Evolutionary conservation across 2,113 vertebrate genomes (phyloP).

Genomic region (Carettochelys insculpta): DNA sequence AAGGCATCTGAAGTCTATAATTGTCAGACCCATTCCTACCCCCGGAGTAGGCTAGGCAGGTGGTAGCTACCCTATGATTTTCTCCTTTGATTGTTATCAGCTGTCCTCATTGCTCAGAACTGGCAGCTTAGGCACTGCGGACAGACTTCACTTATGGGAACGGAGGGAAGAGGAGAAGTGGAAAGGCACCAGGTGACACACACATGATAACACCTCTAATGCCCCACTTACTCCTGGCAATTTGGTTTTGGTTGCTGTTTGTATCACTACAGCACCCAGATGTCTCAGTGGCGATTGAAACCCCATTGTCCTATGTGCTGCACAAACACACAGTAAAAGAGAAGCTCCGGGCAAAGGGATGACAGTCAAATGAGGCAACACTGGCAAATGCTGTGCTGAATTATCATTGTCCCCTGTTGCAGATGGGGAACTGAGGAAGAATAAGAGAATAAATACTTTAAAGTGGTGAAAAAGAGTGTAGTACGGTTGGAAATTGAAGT

Average conservation of each 20-base stretch:
- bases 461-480: slow-evolving; percentile 13
- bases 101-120: not conserved
- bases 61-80: slow-evolving; percentile 57
- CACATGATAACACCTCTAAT: not conserved
- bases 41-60: slow-evolving; percentile 32
- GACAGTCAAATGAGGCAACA: slow-evolving; percentile 54
- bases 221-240: not conserved
- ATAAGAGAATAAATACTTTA: not conserved
- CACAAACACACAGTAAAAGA: slow-evolving; percentile 44
- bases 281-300: not conserved
- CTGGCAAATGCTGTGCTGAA: slow-evolving; percentile 49
- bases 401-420: slow-evolving; percentile 60
- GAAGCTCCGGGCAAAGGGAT: not conserved
- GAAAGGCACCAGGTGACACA: not conserved
- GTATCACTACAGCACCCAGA: not conserved
- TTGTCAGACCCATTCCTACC: slow-evolving; percentile 60
- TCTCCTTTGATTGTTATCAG: not conserved
- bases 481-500: slow-evolving; percentile 64
- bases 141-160: not conserved
- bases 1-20: slow-evolving; percentile 51
- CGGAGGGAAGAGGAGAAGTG: not conserved
- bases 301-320: slow-evolving; percentile 8
- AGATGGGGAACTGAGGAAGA: not conserved
- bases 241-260: not conserved
- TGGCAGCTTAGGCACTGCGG: not conserved